phyloP scores from a whole-genome alignment of 2,797 vertebrate species.

The Neosilurus mollespiculum region DNA sequence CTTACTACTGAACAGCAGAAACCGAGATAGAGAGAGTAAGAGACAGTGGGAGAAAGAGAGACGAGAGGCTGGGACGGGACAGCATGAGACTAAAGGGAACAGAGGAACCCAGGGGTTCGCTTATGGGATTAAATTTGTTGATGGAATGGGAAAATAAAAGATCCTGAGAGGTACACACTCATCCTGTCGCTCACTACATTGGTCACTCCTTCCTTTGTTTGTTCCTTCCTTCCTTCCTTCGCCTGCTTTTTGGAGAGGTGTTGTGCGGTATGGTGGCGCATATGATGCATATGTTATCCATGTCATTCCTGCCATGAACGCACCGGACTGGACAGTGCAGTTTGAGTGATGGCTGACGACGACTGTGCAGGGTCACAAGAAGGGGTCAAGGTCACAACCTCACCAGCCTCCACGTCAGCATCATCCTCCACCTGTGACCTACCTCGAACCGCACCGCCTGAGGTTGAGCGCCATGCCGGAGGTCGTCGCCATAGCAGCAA shows the following conservation, averaged over 20 bases:
- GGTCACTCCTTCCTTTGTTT: conserved; percentile 4
- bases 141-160: conserved; percentile 40
- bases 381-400: conserved; percentile 45
- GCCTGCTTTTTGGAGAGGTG: neutral
- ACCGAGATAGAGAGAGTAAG: neutral
- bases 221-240: conserved; percentile 1
- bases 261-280: conserved; percentile 36
- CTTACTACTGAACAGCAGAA: conserved; percentile 3
- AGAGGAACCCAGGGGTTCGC: conserved; percentile 48
- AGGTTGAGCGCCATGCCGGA: conserved; percentile 52
- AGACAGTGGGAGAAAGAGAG: neutral
- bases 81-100: neutral
- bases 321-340: conserved; percentile 13
- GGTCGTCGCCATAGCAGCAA: conserved; percentile 74
- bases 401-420: conserved; percentile 63
- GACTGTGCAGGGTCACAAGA: conserved; percentile 33
- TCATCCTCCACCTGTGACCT: conserved; percentile 71
- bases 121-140: conserved; percentile 51
- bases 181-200: neutral
- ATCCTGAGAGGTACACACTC: conserved; percentile 28
- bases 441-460: conserved; percentile 54
- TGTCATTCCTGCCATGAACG: conserved; percentile 40
- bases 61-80: conserved; percentile 1
- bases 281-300: neutral
- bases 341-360: conserved; percentile 42